phyloP scores from a whole-genome alignment of 2,797 vertebrate genomes.

The Sternarchorhynchus goeldii region DNA sequence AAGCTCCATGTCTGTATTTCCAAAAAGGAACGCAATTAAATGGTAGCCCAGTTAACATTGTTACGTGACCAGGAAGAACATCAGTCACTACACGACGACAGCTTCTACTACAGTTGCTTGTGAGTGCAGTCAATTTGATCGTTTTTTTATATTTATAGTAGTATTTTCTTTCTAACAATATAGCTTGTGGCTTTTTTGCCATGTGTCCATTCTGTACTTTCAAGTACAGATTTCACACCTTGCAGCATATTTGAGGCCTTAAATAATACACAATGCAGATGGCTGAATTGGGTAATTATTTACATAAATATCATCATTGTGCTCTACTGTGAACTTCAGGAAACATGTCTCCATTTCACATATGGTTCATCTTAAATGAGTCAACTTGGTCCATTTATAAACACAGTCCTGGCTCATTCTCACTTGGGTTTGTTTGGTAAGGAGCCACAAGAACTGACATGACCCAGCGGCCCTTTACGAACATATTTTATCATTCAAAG shows the following conservation, averaged over 20 bases:
- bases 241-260: not conserved
- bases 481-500: slow-evolving; percentile 44
- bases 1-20: slow-evolving; percentile 54
- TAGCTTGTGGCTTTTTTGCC: not conserved
- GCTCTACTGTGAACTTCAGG: slow-evolving; percentile 53
- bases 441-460: slow-evolving; percentile 37
- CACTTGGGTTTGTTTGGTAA: slow-evolving; percentile 59
- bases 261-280: slow-evolving; percentile 4
- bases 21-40: slow-evolving; percentile 20
- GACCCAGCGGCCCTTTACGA: slow-evolving; percentile 42
- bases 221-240: not conserved
- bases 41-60: not conserved
- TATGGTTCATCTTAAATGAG: slow-evolving; percentile 68
- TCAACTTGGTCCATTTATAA: slow-evolving; percentile 58
- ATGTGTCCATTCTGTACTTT: not conserved
- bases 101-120: not conserved
- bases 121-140: not conserved
- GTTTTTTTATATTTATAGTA: slow-evolving; percentile 7
- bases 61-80: not conserved
- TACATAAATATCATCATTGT: slow-evolving; percentile 56
- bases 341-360: slow-evolving; percentile 55
- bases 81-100: not conserved
- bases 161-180: not conserved
- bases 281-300: slow-evolving; percentile 17
- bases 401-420: slow-evolving; percentile 65